Base-by-base conservation (phyloP, 2,888 invertebrate species). In the Diplolepis rosae region DNA sequence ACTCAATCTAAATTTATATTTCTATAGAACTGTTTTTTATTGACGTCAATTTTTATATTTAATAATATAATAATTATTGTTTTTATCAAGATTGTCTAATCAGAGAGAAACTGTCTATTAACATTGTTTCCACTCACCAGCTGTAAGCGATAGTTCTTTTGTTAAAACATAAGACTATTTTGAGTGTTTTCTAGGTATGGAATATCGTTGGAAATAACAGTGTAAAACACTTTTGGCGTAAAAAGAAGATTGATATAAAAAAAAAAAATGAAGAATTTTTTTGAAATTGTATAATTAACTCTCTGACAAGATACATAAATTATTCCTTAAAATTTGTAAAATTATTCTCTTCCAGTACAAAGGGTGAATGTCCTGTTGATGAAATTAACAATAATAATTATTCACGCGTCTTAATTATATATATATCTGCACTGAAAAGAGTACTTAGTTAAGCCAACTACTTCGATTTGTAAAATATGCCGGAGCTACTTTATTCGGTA, bases 291-390 rank as follows among this genome's bases (percentile, higher is more conserved):
- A 30, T 15, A 32, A 54, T 30, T 30, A 4, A 35, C 15, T 52
- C 28, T 52, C 52, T 15, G 15, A 30, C 28, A 52, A n/a, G n/a
- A n/a, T n/a, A n/a, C n/a, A n/a, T n/a, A 52, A 52, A 52, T 28
- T 28, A n/a, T 15, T 50, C 50, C 13, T 22, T 13, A 28, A 28
- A 28, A 32, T 9, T 56, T 56, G 56, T 56, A 56, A 35, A 56
- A 24, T 56, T n/a, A n/a, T n/a, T n/a, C 32, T 56, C 35, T 56
- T 56, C n/a, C 56, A 56, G 56, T 56, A 56, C 56, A 56, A 56
- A 56, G 56, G 56, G 22, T 35, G 13, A 35, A n/a, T 35, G 56
- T 56, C 35, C 56, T 22, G 13, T 56, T 56, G 35, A 56, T 56
- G 56, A 32, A 56, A 56, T 56, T 56, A 56, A 56, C 30, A 56